These are phyloP conservation scores for Thumatha senex DNA, from an alignment of 2,888 invertebrate species.

Conservation along the genomic window DNA sequence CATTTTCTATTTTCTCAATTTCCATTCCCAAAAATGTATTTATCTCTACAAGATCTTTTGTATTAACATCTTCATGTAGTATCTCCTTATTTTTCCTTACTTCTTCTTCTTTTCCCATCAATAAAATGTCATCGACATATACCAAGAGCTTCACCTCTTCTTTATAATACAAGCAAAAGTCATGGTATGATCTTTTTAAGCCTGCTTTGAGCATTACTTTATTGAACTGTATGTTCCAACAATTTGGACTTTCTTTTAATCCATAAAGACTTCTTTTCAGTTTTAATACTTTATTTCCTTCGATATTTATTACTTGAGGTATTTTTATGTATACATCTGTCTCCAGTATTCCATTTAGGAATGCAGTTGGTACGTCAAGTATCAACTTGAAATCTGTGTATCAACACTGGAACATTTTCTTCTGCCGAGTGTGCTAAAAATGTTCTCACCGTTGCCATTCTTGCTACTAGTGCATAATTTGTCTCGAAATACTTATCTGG, in stretches of 20 bases:
- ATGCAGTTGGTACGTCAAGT: conserved; percentile 1
- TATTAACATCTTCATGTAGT: too few relatives aligned
- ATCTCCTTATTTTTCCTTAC: not conserved
- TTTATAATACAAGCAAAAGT: not conserved
- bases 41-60: too few relatives aligned
- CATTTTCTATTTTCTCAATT: too few relatives aligned
- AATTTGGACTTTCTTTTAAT: not conserved
- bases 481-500: not conserved
- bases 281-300: not conserved
- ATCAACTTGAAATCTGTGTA: too few relatives aligned
- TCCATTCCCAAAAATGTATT: too few relatives aligned
- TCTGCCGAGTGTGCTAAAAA: not conserved
- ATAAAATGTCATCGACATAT: conserved; percentile 3
- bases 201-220: not conserved
- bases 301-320: not conserved
- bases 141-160: not conserved
- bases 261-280: not conserved
- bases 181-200: not conserved
- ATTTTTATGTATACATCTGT: not conserved
- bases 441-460: not conserved
- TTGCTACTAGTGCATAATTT: conserved; percentile 1
- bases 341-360: conserved; percentile 1
- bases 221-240: conserved; percentile 1
- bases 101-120: not conserved
- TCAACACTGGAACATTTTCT: not conserved